Evolutionary conservation across 1,140 invertebrate species (phyloP).

Genomic region (Drosophila saltans): DNA sequence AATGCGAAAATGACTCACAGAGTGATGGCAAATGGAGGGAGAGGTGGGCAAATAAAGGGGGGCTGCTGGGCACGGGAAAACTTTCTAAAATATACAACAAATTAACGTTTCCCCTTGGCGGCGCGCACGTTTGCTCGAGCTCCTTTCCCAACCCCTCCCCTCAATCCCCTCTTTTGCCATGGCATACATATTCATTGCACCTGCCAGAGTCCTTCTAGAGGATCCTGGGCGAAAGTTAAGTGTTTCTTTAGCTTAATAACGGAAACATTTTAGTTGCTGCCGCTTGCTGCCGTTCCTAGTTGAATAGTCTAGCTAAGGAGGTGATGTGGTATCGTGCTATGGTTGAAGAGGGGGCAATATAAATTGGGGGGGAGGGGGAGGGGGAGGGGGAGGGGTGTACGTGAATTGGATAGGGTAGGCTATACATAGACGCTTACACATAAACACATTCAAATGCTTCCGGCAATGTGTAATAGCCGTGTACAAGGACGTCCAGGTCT

Average conservation of each 20-base stretch:
- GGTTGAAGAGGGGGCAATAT: too few species aligned
- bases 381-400: slow-evolving; percentile 3
- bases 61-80: not conserved
- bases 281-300: slow-evolving; percentile 20
- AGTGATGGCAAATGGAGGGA: not conserved
- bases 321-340: too few species aligned
- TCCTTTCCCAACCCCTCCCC: not conserved
- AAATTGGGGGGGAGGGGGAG: not conserved
- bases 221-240: slow-evolving; percentile 76
- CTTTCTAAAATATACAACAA: slow-evolving; percentile 53
- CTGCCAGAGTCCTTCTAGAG: slow-evolving; percentile 37
- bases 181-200: slow-evolving; percentile 41
- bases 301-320: not conserved
- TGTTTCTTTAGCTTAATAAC: slow-evolving; percentile 82
- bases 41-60: not conserved
- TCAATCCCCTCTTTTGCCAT: not conserved
- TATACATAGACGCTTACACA: slow-evolving; percentile 66
- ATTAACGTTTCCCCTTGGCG: slow-evolving; percentile 57
- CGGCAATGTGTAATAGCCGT: slow-evolving; percentile 68
- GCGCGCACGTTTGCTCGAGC: slow-evolving; percentile 4
- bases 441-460: slow-evolving; percentile 79
- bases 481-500: slow-evolving; percentile 52
- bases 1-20: slow-evolving; percentile 57
- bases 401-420: slow-evolving; percentile 28
- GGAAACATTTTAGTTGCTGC: slow-evolving; percentile 78